phyloP scores from a whole-genome alignment of 1,140 invertebrate species.

The Hypsibius dujardini region DNA sequence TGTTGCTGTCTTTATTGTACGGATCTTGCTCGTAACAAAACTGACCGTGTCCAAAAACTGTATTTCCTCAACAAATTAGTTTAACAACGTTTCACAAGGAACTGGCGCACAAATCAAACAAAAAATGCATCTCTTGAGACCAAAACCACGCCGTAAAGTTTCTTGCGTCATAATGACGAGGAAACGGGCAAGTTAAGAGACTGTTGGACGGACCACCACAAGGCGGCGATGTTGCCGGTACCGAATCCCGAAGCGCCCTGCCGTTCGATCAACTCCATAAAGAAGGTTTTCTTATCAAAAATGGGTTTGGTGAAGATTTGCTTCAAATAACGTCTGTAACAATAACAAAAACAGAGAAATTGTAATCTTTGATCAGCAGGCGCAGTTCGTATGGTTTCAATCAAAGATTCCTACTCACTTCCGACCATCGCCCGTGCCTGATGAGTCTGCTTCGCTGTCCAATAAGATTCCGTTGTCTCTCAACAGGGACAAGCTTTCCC shows the following conservation, averaged over 20 bases:
- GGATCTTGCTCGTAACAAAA: too few species aligned
- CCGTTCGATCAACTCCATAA: constrained; percentile 40
- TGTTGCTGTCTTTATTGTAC: too few species aligned
- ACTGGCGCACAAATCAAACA: too few species aligned
- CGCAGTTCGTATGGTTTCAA: not conserved
- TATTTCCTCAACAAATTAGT: too few species aligned
- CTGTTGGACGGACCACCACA: constrained; percentile 32
- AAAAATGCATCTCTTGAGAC: too few species aligned
- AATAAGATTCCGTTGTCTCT: constrained; percentile 30
- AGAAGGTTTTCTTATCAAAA: constrained; percentile 38
- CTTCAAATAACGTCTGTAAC: constrained; percentile 34
- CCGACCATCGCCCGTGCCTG: constrained; percentile 12
- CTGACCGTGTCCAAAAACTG: too few species aligned
- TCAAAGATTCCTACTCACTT: constrained; percentile 2
- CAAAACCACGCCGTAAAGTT: too few species aligned
- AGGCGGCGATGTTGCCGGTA: constrained; percentile 39
- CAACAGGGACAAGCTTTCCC: constrained; percentile 29
- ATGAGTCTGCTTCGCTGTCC: constrained; percentile 32
- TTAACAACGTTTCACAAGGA: too few species aligned
- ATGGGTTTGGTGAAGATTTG: constrained; percentile 41
- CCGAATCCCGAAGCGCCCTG: constrained; percentile 39
- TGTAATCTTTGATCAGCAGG: constrained; percentile 15
- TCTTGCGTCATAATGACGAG: too few species aligned
- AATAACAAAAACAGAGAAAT: constrained; percentile 18
- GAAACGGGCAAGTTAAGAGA: not conserved